These are phyloP conservation scores for Cheirogaleus medius DNA, from an alignment of 2,113 vertebrate genomes.

Conservation along the genomic window DNA sequence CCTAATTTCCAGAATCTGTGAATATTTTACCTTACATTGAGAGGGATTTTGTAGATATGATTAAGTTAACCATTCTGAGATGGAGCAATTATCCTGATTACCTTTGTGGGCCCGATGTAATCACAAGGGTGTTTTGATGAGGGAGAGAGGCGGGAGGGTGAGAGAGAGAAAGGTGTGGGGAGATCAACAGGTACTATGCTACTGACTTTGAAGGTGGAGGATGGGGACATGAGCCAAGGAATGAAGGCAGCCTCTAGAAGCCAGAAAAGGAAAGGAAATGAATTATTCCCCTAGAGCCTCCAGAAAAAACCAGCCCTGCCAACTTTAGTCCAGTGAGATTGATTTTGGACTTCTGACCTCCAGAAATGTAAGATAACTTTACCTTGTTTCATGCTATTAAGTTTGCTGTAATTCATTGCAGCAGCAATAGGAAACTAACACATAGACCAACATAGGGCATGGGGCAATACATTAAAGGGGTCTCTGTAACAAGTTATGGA, in stretches of 20 bases:
- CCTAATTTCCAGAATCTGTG: neutral
- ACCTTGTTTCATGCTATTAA: neutral
- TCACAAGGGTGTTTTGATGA: neutral
- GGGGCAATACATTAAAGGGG: neutral
- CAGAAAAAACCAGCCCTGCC: neutral
- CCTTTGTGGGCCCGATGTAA: neutral
- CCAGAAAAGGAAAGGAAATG: neutral
- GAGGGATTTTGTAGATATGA: neutral
- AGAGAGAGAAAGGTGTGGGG: neutral
- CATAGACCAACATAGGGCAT: neutral
- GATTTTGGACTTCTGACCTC: neutral
- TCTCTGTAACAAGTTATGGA: neutral
- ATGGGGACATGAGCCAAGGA: neutral
- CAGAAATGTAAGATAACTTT: neutral
- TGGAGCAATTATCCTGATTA: neutral
- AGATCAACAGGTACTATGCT: neutral
- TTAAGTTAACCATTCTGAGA: constrained; percentile 17
- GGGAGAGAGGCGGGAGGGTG: neutral
- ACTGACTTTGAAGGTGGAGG: neutral
- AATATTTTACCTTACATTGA: neutral
- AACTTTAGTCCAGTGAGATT: neutral
- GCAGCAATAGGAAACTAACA: neutral
- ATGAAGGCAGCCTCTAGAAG: neutral
- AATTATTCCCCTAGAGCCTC: neutral
- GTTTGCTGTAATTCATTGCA: neutral